phyloP scores from a whole-genome alignment of 2,888 invertebrate species.

The Thysanoteuthis rhombus region DNA sequence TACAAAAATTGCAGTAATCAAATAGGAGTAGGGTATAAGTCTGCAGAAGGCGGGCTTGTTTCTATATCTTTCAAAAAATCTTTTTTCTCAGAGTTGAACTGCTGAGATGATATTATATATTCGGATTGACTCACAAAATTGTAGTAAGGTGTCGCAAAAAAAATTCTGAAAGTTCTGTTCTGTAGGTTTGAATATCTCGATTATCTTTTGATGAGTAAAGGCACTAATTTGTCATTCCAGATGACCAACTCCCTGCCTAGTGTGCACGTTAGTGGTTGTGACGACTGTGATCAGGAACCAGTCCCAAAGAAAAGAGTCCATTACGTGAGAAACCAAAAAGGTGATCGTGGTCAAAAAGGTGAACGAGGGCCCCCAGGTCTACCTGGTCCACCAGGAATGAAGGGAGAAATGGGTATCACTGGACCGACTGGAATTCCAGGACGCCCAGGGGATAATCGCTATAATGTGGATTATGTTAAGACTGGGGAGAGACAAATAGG shows the following conservation, averaged over 20 bases:
- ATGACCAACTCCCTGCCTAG: not conserved
- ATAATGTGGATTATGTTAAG: not conserved
- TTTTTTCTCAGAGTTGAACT: no score
- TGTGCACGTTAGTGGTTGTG: not conserved
- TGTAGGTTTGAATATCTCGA: no score
- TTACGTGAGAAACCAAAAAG: not conserved
- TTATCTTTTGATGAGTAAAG: no score
- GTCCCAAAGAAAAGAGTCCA: not conserved
- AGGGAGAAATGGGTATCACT: not conserved
- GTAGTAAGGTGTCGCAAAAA: no score
- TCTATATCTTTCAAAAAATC: no score
- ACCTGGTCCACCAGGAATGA: not conserved
- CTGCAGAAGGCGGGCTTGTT: no score
- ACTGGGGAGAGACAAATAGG: not conserved
- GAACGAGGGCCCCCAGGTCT: not conserved
- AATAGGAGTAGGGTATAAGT: no score
- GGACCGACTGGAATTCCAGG: slow-evolving; percentile 19
- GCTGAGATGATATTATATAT: no score
- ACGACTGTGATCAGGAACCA: not conserved
- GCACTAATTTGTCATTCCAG: not conserved
- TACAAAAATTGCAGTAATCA: no score
- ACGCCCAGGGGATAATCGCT: not conserved
- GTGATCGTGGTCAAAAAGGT: not conserved
- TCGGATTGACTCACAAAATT: no score
- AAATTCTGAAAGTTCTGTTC: no score